These are phyloP conservation scores for Epinephelus fuscoguttatus DNA, from an alignment of 2,113 vertebrate genomes.

Conservation along the genomic window DNA sequence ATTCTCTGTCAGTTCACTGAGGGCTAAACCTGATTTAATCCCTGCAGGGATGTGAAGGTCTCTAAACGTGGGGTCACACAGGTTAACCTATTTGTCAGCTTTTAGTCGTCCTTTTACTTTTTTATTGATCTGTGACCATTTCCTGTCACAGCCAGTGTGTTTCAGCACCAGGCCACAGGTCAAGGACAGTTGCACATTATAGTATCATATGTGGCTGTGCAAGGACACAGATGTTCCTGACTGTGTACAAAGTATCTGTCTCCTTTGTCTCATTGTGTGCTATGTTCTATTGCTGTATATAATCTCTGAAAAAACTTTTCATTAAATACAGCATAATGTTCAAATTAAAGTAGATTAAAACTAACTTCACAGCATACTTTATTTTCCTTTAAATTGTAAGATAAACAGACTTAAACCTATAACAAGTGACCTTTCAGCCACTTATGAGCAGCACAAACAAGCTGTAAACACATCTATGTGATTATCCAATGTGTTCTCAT, in stretches of 20 bases:
- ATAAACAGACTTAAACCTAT: background rate
- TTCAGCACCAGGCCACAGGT: background rate
- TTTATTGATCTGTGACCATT: constrained; percentile 11
- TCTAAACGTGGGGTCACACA: constrained; percentile 22
- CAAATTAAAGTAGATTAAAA: too few relatives aligned
- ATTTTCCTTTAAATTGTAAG: background rate
- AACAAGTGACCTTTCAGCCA: background rate
- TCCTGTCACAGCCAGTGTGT: background rate
- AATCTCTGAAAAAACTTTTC: background rate
- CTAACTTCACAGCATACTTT: background rate
- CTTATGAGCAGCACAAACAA: background rate
- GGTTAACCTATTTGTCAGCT: background rate
- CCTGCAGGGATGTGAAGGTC: constrained; percentile 19
- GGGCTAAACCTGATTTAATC: constrained; percentile 1
- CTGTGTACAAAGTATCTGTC: background rate
- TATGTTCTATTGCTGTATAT: too few relatives aligned
- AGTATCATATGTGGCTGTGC: background rate
- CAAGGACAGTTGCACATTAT: background rate
- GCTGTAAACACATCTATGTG: background rate
- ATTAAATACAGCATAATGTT: background rate
- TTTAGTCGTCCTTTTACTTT: background rate
- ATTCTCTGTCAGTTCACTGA: background rate
- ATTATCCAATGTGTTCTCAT: too few relatives aligned
- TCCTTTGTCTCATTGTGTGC: background rate
- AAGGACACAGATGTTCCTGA: background rate